phyloP scores from a whole-genome alignment of 1,140 invertebrate genomes.

The Procambarus virginalis region DNA sequence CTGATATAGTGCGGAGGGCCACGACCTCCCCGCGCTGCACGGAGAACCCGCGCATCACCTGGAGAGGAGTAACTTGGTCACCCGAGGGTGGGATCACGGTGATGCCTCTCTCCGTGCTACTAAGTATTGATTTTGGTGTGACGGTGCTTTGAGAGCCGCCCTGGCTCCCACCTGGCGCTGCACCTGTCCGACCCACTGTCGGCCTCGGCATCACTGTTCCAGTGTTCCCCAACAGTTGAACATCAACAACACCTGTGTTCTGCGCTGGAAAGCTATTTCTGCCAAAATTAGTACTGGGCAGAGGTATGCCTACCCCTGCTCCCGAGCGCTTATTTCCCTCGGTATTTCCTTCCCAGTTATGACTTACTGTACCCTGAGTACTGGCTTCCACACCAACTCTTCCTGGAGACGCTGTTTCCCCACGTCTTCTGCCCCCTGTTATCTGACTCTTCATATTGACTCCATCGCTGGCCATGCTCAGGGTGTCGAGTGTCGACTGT shows the following conservation, averaged over 20 bases:
- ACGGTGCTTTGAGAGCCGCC: background rate
- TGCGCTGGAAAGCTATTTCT: background rate
- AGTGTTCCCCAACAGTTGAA: background rate
- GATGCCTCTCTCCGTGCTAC: too few species aligned
- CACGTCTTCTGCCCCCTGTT: background rate
- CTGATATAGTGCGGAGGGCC: conserved; percentile 16
- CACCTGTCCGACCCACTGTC: background rate
- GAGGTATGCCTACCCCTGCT: too few species aligned
- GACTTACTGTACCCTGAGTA: background rate
- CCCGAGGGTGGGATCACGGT: background rate
- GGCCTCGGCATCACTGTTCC: background rate
- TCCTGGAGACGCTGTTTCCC: background rate
- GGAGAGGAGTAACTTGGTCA: conserved; percentile 6
- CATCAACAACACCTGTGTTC: background rate
- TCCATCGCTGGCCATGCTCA: background rate
- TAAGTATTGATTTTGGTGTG: background rate
- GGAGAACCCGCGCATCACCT: conserved; percentile 29
- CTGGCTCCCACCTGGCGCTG: too few species aligned
- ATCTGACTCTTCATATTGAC: background rate
- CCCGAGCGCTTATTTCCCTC: background rate
- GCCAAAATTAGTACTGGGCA: background rate
- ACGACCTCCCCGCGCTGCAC: conserved; percentile 57
- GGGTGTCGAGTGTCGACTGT: background rate
- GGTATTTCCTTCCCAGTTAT: conserved; percentile 16
- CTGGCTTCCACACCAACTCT: background rate